A percentile compares a stretch with the other conserved stretches of the same genome.
phyloP scores from a whole-genome alignment of 1,140 invertebrate species.

The Arctopsyche grandis region DNA sequence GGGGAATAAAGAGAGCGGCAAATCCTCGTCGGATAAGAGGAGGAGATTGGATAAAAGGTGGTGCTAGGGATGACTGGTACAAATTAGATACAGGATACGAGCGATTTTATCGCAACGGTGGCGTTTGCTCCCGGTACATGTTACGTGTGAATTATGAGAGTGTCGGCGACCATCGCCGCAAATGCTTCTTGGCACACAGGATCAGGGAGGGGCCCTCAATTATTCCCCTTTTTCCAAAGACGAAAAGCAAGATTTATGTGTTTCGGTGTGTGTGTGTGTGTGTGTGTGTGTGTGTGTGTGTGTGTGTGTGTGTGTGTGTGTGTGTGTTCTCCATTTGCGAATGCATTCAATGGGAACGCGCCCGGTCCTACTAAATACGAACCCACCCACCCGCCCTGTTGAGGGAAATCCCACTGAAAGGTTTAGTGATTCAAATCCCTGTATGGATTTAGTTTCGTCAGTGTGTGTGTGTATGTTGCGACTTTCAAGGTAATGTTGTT shows the following conservation, averaged over 20 bases:
- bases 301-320: neutral
- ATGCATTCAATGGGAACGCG: too few species aligned
- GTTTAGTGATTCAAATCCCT: too few species aligned
- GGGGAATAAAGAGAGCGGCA: neutral
- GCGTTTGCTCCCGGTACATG: neutral
- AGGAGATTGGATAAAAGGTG: slow-evolving; percentile 31
- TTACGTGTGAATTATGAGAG: slow-evolving; percentile 21
- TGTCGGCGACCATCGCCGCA: slow-evolving; percentile 18
- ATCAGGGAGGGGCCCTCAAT: neutral
- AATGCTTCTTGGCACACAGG: neutral
- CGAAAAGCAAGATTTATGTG: neutral
- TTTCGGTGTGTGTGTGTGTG: neutral
- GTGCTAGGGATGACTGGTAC: slow-evolving; percentile 23
- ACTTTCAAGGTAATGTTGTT: too few species aligned
- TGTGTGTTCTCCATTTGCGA: neutral
- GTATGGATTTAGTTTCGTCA: too few species aligned
- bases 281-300: neutral
- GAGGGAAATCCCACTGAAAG: too few species aligned
- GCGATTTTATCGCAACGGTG: neutral
- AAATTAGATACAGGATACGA: slow-evolving; percentile 32
- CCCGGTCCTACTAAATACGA: too few species aligned
- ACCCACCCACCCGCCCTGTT: too few species aligned
- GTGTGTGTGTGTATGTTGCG: too few species aligned
- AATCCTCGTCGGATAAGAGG: neutral
- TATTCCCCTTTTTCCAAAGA: neutral